Evolutionary conservation across 2,113 vertebrate genomes (phyloP).

Genomic region (Sphyrna mokarran): DNA sequence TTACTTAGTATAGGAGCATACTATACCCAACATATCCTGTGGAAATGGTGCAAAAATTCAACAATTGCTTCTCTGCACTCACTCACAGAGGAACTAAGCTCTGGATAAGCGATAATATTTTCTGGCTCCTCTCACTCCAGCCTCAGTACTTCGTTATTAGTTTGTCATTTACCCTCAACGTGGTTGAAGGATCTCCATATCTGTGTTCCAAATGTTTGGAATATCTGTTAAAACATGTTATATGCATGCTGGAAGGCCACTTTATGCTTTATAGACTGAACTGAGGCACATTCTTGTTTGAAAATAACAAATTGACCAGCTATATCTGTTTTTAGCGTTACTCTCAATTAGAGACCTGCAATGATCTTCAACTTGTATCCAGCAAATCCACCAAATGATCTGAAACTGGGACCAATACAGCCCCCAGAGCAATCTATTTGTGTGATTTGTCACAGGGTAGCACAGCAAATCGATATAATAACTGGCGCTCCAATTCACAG

Average conservation of each 20-base stretch:
- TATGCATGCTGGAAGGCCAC: neutral
- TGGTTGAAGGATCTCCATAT: neutral
- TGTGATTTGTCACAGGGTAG: neutral
- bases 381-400: neutral
- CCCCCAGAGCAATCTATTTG: constrained; percentile 9
- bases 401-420: neutral
- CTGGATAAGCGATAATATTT: neutral
- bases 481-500: neutral
- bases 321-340: neutral
- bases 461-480: neutral
- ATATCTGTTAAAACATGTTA: neutral
- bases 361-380: neutral
- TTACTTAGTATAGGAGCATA: neutral
- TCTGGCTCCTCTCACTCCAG: neutral
- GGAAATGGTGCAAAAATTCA: neutral
- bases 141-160: neutral
- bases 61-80: neutral
- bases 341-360: neutral
- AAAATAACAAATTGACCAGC: neutral
- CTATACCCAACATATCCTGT: too few species aligned
- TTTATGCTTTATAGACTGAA: neutral
- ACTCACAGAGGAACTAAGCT: neutral
- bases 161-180: neutral
- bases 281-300: neutral
- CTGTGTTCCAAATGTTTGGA: neutral